Percentiles rank a stretch among this genome's conserved stretches.
Evolutionary conservation across 2,113 vertebrate species (phyloP).

Genomic region (Leptobrachium leishanense): DNA sequence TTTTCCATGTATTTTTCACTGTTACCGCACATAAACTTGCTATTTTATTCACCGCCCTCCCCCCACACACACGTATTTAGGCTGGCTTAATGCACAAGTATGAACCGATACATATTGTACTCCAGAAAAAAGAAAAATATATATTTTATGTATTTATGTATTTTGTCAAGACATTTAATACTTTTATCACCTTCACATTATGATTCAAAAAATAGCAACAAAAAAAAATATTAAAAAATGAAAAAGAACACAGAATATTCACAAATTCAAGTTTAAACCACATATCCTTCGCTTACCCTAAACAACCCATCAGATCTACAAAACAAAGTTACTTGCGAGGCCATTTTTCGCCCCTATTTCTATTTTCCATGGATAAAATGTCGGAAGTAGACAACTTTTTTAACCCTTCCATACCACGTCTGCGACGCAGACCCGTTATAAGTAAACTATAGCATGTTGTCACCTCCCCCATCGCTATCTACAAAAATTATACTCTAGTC

Average conservation of each 20-base stretch:
- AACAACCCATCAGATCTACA: slow-evolving; percentile 24
- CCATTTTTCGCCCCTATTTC: slow-evolving; percentile 9
- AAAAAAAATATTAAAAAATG: slow-evolving; percentile 28
- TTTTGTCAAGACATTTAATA: slow-evolving; percentile 60
- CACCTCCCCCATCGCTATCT: slow-evolving; percentile 57
- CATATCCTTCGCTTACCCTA: slow-evolving; percentile 42
- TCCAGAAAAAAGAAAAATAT: slow-evolving; percentile 26
- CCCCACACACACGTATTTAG: slow-evolving; percentile 5
- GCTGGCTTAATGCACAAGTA: slow-evolving; percentile 62
- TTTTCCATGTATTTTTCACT: too few relatives aligned
- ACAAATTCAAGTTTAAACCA: slow-evolving; percentile 82
- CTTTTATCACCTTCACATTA: slow-evolving; percentile 76
- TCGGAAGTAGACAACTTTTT: slow-evolving; percentile 53
- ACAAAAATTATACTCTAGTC: slow-evolving; percentile 54
- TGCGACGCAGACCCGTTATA: background rate
- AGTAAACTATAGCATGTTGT: background rate
- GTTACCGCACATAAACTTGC: background rate
- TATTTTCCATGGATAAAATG: slow-evolving; percentile 62
- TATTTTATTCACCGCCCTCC: background rate
- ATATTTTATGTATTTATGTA: slow-evolving; percentile 58
- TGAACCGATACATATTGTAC: slow-evolving; percentile 66
- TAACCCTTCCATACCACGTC: slow-evolving; percentile 48
- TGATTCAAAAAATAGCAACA: slow-evolving; percentile 58
- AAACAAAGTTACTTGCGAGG: slow-evolving; percentile 13
- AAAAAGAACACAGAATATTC: slow-evolving; percentile 77